Base-by-base conservation (phyloP, 1,140 invertebrate species). In the Mycetomoellerius zeteki region DNA sequence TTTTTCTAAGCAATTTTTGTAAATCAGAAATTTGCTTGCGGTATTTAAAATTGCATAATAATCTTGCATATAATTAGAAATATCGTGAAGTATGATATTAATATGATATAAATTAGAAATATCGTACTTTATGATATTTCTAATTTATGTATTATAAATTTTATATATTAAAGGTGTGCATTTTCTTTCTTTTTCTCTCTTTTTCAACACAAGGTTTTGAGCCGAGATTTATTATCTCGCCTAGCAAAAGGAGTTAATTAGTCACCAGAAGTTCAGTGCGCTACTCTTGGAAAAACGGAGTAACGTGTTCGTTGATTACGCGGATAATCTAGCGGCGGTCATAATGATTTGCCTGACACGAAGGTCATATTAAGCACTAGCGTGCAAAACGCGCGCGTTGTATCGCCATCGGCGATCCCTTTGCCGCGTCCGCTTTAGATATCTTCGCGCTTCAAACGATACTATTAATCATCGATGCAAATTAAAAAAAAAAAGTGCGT, bases 401-500 rank as follows among this genome's bases (percentile, higher is more conserved):
- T 27, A 72, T 72, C 80, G 80, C 67, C 80, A 21, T 12, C 69
- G 54, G 69, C 27, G 80, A 84, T 43, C 43, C 69, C n/a, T 84
- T 67, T 67, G 27, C 76, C 27, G 43, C 62, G 54, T 58, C 56
- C 75, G 58, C 33, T 80, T 84, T 82, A 60, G 33, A 82, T 43
- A 43, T 82, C 67, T 30, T 73, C 37, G 80, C 54, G 67, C 67
- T 50, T 62, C 73, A 84, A 84, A 84, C 80, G 80, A 27, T 27
- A 47, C 80, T 73, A 84, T 84, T 84, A 84, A 84, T 84, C 80
- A 84, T 84, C 56, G 1, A 62, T 60, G 80, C 14, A 60, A 73
- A 84, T 84, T 84, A 33, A 84, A 84, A 75, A 60, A 67, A 43
- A 43, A 43, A 14, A 33, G 24, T 43, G 54, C 80, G 69, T 75